Percentiles rank a stretch among this genome's conserved stretches.
Conservation (phyloP, 2,113 vertebrate species). For the Tragelaphus strepsiceros region DNA sequence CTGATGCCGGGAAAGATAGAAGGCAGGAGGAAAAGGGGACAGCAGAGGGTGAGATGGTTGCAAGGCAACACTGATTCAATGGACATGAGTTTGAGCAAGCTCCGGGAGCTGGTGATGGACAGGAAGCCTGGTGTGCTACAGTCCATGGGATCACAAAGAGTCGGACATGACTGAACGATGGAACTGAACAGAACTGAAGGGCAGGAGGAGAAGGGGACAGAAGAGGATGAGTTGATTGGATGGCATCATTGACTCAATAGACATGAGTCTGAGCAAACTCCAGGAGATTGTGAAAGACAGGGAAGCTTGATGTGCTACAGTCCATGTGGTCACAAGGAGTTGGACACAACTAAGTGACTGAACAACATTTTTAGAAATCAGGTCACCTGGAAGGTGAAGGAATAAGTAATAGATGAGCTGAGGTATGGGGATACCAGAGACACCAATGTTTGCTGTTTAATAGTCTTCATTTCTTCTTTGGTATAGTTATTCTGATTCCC, state of each 20-base stretch:
- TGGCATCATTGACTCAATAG: background rate
- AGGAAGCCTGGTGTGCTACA: background rate
- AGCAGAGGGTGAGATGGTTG: background rate
- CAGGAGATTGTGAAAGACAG: background rate
- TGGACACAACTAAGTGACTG: background rate
- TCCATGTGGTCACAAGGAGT: background rate
- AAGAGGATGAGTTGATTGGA: background rate
- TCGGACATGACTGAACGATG: rapidly evolving
- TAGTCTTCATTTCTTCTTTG: background rate
- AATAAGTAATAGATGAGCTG: background rate
- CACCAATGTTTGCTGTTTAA: background rate
- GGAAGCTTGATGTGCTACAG: background rate
- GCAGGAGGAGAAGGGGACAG: background rate
- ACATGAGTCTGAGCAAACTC: background rate
- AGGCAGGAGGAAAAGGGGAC: background rate
- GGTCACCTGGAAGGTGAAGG: background rate
- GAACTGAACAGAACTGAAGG: background rate
- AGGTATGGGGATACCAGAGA: background rate
- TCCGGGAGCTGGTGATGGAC: background rate
- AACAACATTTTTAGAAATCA: background rate
- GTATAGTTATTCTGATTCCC: background rate
- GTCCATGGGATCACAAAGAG: background rate
- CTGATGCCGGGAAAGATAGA: background rate
- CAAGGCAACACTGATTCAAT: background rate
- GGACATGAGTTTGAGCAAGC: background rate